These are phyloP conservation scores for Morone chrysops DNA, from an alignment of 2,113 vertebrate genomes.

Conservation along the genomic window DNA sequence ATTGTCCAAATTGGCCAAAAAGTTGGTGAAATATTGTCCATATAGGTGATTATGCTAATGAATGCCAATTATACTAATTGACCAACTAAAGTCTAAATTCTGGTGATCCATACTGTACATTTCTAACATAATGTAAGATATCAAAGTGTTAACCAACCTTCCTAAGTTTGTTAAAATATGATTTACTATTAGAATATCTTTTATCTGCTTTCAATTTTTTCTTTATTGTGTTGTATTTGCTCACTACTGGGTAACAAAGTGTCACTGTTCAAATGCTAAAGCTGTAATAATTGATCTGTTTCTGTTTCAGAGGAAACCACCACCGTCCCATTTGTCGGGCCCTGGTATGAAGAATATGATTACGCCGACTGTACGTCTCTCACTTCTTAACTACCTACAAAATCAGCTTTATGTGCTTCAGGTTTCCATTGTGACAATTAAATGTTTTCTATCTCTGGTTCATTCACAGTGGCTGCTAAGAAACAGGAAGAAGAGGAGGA, in stretches of 20 bases:
- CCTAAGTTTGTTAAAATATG: too few species aligned
- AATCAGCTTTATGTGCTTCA: not conserved
- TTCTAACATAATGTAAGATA: too few species aligned
- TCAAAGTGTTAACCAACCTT: too few species aligned
- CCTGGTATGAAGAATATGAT: constrained; percentile 86
- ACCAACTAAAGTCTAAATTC: too few species aligned
- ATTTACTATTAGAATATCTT: too few species aligned
- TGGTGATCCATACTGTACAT: too few species aligned
- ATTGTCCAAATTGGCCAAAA: too few species aligned
- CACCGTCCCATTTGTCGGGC: constrained; percentile 36
- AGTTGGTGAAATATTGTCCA: too few species aligned
- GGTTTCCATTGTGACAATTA: not conserved
- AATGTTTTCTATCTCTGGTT: not conserved
- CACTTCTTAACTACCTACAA: not conserved
- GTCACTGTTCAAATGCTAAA: not conserved
- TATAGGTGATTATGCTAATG: too few species aligned
- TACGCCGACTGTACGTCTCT: constrained; percentile 81
- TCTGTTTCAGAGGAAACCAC: constrained; percentile 77
- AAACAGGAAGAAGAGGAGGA: constrained; percentile 82
- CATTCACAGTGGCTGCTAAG: constrained; percentile 76
- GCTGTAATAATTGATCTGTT: not conserved
- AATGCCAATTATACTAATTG: too few species aligned
- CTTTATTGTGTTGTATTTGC: too few species aligned
- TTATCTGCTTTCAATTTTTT: too few species aligned
- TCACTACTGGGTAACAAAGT: not conserved